Base-by-base conservation (phyloP, 1,140 invertebrate genomes). In the Ceratitis capitata region DNA sequence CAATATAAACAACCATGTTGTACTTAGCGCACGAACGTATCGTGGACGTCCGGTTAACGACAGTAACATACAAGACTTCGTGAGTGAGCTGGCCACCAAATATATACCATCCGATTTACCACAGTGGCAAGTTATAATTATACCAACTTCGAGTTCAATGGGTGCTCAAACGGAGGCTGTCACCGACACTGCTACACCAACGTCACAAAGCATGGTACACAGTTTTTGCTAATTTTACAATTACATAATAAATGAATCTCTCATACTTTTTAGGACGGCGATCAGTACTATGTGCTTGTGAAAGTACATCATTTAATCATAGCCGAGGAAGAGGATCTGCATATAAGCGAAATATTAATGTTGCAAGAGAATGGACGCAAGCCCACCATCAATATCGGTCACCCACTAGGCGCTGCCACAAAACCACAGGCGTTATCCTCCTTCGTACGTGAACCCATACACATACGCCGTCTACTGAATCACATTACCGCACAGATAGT, bases 61-160 rank as follows among this genome's bases (percentile, higher is more conserved):
- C 39, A 90, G 91, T n/a, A 97, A 96, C 87, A 94, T 97, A 86
- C 93, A 97, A 95, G 95, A 96, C 69, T 96, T 95, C 89, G 94
- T 97, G 6, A 96, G 95, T 87, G 95, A 96, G 47, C 93, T 96
- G 19, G 94, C 96, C n/a, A 94, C 95, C 4, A 96, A 96, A 91
- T 96, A 95, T 87, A 93, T 97, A 42, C 94, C 95, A 4, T 91
- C 90, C 4, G 94, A 94, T 56, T 91, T 94, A 45, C 94, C 96
- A 1, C 96, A 96, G 0, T 97, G 96, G 96, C 96, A 97, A 89
- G 94, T 96, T n/a, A 94, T 95, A 35, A 92, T 96, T 1, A 95
- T 97, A 86, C 95, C 95, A 7, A 88, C 58, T 12, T 23, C 51
- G 23, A 84, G 9, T 45, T 35, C 53, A 84, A 10, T 32, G 1